Percentiles rank a stretch among this genome's conserved stretches.
These are phyloP conservation scores for Lottia gigantea DNA, from an alignment of 2,888 invertebrate genomes.

Conservation along the genomic window DNA sequence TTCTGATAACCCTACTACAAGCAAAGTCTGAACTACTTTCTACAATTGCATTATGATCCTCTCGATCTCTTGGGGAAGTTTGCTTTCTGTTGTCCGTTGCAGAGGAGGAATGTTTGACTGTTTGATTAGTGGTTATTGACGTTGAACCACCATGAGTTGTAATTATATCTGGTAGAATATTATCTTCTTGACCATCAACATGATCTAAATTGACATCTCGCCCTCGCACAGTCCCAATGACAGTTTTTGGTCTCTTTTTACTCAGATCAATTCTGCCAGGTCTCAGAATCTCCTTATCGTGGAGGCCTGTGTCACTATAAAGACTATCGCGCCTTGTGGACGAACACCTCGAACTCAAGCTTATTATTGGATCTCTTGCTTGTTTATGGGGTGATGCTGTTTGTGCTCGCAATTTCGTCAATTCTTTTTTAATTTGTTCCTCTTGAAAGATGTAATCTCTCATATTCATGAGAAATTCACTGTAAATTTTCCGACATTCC, in stretches of 20 bases:
- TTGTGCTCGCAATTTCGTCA: conserved; percentile 34
- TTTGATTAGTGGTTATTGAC: not conserved
- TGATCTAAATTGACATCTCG: no score
- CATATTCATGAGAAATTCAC: conserved; percentile 48
- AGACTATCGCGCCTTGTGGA: not conserved
- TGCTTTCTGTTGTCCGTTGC: not conserved
- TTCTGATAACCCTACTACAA: conserved; percentile 33
- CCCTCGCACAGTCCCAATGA: not conserved
- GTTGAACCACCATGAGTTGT: no score
- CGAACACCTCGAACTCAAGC: not conserved
- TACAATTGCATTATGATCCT: conserved; percentile 20
- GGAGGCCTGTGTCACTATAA: not conserved
- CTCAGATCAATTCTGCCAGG: not conserved
- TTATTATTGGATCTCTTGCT: not conserved
- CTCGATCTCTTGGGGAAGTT: not conserved
- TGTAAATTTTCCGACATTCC: conserved; percentile 41
- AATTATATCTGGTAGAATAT: no score
- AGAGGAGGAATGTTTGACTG: not conserved
- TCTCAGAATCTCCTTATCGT: not conserved
- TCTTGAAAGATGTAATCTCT: conserved; percentile 43
- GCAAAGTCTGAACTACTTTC: conserved; percentile 14
- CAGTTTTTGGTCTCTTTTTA: conserved; percentile 16
- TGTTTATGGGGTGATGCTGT: conserved; percentile 3
- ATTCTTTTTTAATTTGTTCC: conserved; percentile 32
- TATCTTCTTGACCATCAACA: no score